A percentile compares a stretch with the other conserved stretches of the same genome.
These are phyloP conservation scores for Toxotes jaculatrix DNA, from an alignment of 2,113 vertebrate genomes.

Conservation along the genomic window DNA sequence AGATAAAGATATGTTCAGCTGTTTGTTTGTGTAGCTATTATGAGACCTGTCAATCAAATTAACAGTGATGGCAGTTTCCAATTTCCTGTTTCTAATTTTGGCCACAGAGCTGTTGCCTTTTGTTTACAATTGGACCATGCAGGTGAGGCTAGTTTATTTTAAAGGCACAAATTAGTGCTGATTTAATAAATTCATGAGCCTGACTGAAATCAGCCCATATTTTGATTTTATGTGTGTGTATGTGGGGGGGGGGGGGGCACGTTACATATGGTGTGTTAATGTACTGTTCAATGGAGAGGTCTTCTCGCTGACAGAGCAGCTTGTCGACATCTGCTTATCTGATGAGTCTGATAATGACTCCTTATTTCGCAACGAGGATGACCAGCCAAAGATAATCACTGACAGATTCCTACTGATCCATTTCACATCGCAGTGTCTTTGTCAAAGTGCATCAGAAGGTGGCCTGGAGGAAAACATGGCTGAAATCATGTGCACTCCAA, in stretches of 20 bases:
- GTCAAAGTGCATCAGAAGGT: constrained; percentile 32
- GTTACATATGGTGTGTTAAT: constrained; percentile 66
- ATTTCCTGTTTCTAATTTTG: background rate
- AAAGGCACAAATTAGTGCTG: background rate
- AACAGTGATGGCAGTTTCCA: background rate
- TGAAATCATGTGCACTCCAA: constrained; percentile 7
- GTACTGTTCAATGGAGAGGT: constrained; percentile 58
- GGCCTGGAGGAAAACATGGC: constrained; percentile 41
- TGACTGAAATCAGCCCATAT: constrained; percentile 11
- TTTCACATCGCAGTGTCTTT: constrained; percentile 34
- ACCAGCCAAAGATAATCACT: constrained; percentile 75
- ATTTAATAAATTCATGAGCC: constrained; percentile 41
- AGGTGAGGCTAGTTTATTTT: background rate
- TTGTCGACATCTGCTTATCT: constrained; percentile 83
- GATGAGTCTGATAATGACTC: constrained; percentile 80
- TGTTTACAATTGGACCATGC: constrained; percentile 23
- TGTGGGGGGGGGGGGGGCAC: too few relatives aligned
- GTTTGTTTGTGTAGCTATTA: background rate
- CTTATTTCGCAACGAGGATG: constrained; percentile 68
- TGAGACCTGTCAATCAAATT: background rate
- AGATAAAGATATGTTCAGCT: too few relatives aligned
- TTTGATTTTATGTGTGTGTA: constrained; percentile 40
- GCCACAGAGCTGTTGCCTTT: background rate
- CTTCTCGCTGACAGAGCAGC: constrained; percentile 76
- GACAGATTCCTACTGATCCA: constrained; percentile 57